A percentile compares a stretch with the other conserved stretches of the same genome.
Evolutionary conservation across 2,797 vertebrate genomes (phyloP).

Genomic region (Muraenolepis orangiensis): DNA sequence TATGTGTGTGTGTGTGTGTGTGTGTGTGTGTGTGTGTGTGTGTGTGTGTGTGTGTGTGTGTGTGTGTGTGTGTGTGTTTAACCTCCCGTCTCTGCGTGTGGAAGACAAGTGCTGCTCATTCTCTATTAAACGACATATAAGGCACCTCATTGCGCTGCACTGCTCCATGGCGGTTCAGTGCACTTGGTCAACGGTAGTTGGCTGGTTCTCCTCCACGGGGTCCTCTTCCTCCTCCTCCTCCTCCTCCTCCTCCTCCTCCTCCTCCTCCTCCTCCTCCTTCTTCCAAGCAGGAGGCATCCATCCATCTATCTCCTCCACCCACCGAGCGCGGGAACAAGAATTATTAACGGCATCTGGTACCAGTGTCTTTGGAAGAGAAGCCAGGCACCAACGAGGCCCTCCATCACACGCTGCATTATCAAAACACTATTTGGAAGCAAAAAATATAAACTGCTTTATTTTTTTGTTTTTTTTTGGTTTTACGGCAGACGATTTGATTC

Average conservation of each 20-base stretch:
- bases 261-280: too few relatives aligned
- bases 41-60: too few relatives aligned
- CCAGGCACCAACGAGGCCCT: conserved; percentile 41
- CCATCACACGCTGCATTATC: conserved; percentile 65
- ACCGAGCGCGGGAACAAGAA: conserved; percentile 27
- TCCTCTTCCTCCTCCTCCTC: too few relatives aligned
- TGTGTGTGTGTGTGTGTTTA: too few relatives aligned
- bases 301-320: conserved; percentile 43
- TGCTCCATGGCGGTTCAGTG: not conserved
- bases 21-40: too few relatives aligned
- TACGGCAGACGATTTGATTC: conserved; percentile 49
- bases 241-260: too few relatives aligned
- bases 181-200: not conserved
- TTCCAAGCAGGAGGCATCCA: not conserved
- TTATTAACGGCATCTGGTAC: not conserved
- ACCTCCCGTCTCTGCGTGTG: too few relatives aligned
- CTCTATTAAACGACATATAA: not conserved
- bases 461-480: conserved; percentile 38
- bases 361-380: conserved; percentile 26
- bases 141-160: not conserved
- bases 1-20: too few relatives aligned
- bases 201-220: not conserved
- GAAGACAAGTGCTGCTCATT: not conserved
- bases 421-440: conserved; percentile 56
- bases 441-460: conserved; percentile 45